phyloP scores from a whole-genome alignment of 2,113 vertebrate species.

The Callipepla squamata region DNA sequence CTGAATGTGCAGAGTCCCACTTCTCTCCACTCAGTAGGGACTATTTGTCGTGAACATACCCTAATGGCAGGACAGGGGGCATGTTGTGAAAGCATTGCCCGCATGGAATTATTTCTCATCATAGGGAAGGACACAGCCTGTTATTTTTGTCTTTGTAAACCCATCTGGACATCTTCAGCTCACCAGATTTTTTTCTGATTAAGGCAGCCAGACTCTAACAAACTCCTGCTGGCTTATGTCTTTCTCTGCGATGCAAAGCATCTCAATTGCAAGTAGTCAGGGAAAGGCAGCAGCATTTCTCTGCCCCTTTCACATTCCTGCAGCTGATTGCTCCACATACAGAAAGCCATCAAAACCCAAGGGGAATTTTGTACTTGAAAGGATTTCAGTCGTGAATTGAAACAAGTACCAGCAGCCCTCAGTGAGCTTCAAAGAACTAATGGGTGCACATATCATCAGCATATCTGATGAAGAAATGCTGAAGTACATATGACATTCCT shows the following conservation, averaged over 20 bases:
- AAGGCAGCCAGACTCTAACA: slow-evolving; percentile 4
- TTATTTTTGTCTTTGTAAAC: slow-evolving; percentile 32
- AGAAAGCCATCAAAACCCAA: not conserved
- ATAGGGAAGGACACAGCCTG: not conserved
- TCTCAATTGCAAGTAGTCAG: not conserved
- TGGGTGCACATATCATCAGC: not conserved
- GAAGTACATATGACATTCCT: not conserved
- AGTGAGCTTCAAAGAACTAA: not conserved
- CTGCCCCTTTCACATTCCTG: not conserved
- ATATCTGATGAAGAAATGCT: not conserved
- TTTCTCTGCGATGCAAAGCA: not conserved
- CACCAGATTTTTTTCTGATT: slow-evolving; percentile 38
- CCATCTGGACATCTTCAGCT: slow-evolving; percentile 34
- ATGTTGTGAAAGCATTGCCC: not conserved
- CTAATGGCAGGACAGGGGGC: not conserved
- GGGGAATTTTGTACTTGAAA: slow-evolving; percentile 11
- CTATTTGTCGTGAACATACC: not conserved
- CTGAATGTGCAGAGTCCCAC: not conserved
- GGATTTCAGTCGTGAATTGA: not conserved
- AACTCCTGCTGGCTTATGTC: slow-evolving; percentile 18
- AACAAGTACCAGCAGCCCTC: not conserved
- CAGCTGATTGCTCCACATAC: not conserved
- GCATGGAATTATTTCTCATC: not conserved
- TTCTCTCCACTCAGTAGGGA: rapidly evolving
- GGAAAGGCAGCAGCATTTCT: not conserved